Base-by-base conservation (phyloP, 2,888 invertebrate genomes). In the Tenthredo scrophulariae region DNA sequence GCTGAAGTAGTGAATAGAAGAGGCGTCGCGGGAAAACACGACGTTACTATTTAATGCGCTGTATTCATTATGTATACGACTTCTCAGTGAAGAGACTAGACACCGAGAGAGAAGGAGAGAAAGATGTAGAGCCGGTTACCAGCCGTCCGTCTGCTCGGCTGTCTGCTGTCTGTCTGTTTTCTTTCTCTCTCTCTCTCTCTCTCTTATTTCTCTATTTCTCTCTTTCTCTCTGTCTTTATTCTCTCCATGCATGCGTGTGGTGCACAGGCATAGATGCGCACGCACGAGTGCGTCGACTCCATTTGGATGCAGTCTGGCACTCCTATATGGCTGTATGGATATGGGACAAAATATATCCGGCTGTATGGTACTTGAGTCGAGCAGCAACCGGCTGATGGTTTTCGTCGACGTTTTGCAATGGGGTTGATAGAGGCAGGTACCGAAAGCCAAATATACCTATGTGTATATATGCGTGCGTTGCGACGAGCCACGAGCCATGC, bases 11-110 rank as follows among this genome's bases (percentile, higher is more conserved):
- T 18, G 80, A 43, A 26, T 58, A 79, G 40, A 58, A 58, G 80
- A 40, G n/a, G 58, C 80, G 62, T 62, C 80, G 80, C 62, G 62
- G 62, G 22, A n/a, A 62, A 62, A 58, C 58, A 22, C 80, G 62
- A 80, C 80, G 58, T 62, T 77, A 77, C 77, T 77, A 50, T 80
- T 62, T 62, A 80, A 80, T 62, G 80, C 80, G 80, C 22, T 80
- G 62, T 80, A 62, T 62, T 80, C 80, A 62, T 80, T 80, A 80
- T 54, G 54, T 33, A 77, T 80, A 58, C 62, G 80, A 80, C 80
- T 54, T 77, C 46, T 62, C 80, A 22, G 80, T 33, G 58, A 22
- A 22, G 58, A 29, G 58, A 29, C 40, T 37, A 80, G 62, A 80
- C 26, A n/a, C 58, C 22, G 62, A 37, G 58, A 79, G 79, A 40